These are phyloP conservation scores for Beris morrisii DNA, from an alignment of 2,888 invertebrate species.

Conservation along the genomic window DNA sequence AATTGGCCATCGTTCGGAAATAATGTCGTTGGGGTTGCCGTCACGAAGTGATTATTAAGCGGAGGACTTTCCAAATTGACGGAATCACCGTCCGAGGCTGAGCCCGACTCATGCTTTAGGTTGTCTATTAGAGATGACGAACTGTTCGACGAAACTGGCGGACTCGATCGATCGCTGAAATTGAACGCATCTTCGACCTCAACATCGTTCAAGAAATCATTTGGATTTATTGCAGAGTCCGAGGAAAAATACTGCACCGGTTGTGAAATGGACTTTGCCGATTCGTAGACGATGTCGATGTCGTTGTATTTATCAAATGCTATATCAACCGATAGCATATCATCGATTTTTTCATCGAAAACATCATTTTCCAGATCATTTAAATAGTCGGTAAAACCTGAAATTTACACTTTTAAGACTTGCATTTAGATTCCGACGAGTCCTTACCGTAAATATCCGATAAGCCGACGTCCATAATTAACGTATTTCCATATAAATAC, in stretches of 20 bases:
- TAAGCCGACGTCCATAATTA: slow-evolving; percentile 9
- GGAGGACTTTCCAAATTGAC: slow-evolving; percentile 42
- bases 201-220: slow-evolving; percentile 49
- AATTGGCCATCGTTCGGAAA: slow-evolving; percentile 1
- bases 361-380: slow-evolving; percentile 18
- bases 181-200: slow-evolving; percentile 39
- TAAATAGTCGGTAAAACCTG: slow-evolving; percentile 17
- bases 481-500: slow-evolving; percentile 10
- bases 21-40: slow-evolving; percentile 7
- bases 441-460: slow-evolving; percentile 21
- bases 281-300: neutral
- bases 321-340: slow-evolving; percentile 19
- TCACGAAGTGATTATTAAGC: slow-evolving; percentile 4
- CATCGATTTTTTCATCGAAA: slow-evolving; percentile 28
- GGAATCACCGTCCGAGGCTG: slow-evolving; percentile 45
- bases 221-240: slow-evolving; percentile 43
- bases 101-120: slow-evolving; percentile 42
- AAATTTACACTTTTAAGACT: neutral
- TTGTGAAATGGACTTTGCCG: neutral
- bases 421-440: neutral
- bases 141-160: slow-evolving; percentile 50
- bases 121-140: slow-evolving; percentile 23
- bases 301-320: slow-evolving; percentile 14
- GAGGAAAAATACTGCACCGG: neutral
- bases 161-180: slow-evolving; percentile 46